Base-by-base conservation (phyloP, 2,888 invertebrate genomes). In the Leucoma salicis region DNA sequence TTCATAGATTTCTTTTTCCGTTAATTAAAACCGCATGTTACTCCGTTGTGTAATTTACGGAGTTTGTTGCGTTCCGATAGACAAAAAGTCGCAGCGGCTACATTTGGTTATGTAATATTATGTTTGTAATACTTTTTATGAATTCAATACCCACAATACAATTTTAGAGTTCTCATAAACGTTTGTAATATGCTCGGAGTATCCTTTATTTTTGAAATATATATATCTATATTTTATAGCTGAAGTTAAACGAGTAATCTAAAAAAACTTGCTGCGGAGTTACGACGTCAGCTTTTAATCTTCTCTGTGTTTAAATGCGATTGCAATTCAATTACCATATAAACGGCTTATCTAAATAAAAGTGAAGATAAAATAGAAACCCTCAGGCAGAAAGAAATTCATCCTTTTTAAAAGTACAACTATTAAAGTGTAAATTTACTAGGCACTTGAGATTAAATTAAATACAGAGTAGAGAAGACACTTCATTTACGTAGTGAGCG, bases 281-380 rank as follows among this genome's bases (percentile, higher is more conserved):
- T 53, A 48, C 38, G 35, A 50, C 52, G 44, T 50, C 47, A 39
- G 39, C 39, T 49, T 54, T 53, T 43, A 57, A 53, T 57, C 47
- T 43, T 39, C 33, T 34, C 29, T 32, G 34, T 53, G 47, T 54
- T 62, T 57, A 55, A 53, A 55, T 36, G 47, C 25, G 39, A 35
- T 42, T 54, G 48, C 42, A 18, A 51, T 57, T 60, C 43, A 51
- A 67, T 66, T 70, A 60, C 35, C 70, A 66, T 68, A 59, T 42
- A 53, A 55, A 66, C 47, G 33, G 46, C 37, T 37, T 31, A 36
- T 46, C 49, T 52, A 62, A 56, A 53, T 42, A 48, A 49, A 39
- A 46, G 27, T 35, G 12, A 3, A 2, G n/a, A 31, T 2, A 14
- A 16, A 24, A 5, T 12, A 12, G 31, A 29, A 32, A 35, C 33